phyloP scores from a whole-genome alignment of 2,888 invertebrate species.

The Apantesis nais region DNA sequence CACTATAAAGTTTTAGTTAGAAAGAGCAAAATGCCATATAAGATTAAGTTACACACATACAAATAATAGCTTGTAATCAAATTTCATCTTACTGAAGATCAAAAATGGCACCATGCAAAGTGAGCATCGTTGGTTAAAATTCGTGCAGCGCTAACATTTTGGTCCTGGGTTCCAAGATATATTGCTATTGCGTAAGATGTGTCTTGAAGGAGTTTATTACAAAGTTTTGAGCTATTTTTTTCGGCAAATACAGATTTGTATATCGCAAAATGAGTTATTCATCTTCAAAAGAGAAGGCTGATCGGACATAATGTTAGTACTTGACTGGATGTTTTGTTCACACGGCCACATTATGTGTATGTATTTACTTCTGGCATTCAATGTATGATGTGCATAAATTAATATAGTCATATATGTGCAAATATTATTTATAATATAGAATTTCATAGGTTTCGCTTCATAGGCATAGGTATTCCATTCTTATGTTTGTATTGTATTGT shows the following conservation, averaged over 20 bases:
- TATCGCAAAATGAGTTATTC: too few species aligned
- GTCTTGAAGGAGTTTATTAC: not conserved
- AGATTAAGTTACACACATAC: not conserved
- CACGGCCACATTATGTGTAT: too few species aligned
- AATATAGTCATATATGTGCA: too few species aligned
- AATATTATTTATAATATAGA: too few species aligned
- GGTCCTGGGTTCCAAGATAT: not conserved
- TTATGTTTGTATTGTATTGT: not conserved
- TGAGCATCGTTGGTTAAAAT: not conserved
- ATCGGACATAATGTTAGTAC: too few species aligned
- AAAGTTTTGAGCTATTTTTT: not conserved
- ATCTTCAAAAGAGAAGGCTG: too few species aligned
- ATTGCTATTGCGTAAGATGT: not conserved
- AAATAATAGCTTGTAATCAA: not conserved
- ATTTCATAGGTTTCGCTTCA: not conserved
- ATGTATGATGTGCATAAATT: not conserved
- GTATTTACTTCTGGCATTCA: too few species aligned
- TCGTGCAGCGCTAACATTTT: not conserved
- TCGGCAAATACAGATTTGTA: too few species aligned
- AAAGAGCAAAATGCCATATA: not conserved
- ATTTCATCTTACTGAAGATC: not conserved
- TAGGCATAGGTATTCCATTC: too few species aligned
- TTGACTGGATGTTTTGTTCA: too few species aligned
- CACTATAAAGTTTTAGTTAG: too few species aligned
- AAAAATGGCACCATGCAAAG: not conserved